A percentile compares a stretch with the other conserved stretches of the same genome.
Evolutionary conservation across 92 coral and sea anemone genomes (phyloP).

Genomic region (Anthopleura xanthogrammica): DNA sequence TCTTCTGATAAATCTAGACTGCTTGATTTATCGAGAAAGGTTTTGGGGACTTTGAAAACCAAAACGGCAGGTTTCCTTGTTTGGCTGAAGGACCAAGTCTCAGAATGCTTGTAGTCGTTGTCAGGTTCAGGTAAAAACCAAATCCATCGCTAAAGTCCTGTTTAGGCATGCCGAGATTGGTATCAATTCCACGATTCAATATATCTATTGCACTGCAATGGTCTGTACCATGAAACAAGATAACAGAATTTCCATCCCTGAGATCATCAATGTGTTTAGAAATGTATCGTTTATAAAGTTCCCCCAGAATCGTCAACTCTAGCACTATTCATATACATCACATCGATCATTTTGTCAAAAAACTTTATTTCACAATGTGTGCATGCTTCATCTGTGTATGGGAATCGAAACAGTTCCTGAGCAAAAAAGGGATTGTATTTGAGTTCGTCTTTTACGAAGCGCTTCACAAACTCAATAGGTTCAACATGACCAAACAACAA

Average conservation of each 20-base stretch:
- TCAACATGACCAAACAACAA: slow-evolving; percentile 35
- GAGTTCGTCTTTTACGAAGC: slow-evolving; percentile 47
- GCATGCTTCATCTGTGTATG: neutral
- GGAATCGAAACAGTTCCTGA: neutral
- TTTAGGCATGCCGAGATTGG: slow-evolving; percentile 38
- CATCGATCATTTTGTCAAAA: neutral
- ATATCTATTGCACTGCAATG: slow-evolving; percentile 55
- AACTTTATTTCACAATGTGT: neutral
- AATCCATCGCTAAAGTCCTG: slow-evolving; percentile 62
- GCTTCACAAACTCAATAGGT: slow-evolving; percentile 40
- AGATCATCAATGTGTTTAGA: neutral
- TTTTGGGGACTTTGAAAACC: slow-evolving; percentile 27
- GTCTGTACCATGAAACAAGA: slow-evolving; percentile 69
- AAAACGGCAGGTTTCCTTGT: slow-evolving; percentile 56
- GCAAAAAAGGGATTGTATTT: slow-evolving; percentile 44
- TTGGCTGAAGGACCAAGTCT: slow-evolving; percentile 45
- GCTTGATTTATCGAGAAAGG: slow-evolving; percentile 10
- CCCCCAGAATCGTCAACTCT: neutral
- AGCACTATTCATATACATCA: neutral
- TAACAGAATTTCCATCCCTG: neutral
- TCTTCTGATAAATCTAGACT: slow-evolving; percentile 13
- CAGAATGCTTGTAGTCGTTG: slow-evolving; percentile 21
- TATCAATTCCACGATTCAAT: slow-evolving; percentile 41
- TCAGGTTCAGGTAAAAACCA: slow-evolving; percentile 61
- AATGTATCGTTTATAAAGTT: neutral